These are phyloP conservation scores for Gymnoscelis rufifasciata DNA, from an alignment of 2,888 invertebrate genomes.

Conservation along the genomic window DNA sequence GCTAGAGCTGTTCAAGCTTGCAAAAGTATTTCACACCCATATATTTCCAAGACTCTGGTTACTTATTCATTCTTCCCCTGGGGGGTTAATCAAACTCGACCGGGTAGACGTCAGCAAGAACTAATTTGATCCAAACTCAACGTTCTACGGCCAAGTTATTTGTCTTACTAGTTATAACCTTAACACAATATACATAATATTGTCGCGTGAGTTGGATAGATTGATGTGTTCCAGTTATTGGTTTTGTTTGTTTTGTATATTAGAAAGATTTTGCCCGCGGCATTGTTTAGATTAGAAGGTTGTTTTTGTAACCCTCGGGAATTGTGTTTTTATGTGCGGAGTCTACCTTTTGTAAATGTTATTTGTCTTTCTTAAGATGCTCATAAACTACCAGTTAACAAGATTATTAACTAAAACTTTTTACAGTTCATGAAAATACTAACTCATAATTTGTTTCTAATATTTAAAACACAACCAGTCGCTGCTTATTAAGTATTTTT, in stretches of 20 bases:
- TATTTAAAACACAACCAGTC: too few species aligned
- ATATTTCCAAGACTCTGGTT: slow-evolving; percentile 24
- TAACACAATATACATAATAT: slow-evolving; percentile 61
- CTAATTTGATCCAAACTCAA: slow-evolving; percentile 67
- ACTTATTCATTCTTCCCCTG: slow-evolving; percentile 35
- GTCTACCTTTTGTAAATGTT: too few species aligned
- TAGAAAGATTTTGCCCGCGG: not conserved
- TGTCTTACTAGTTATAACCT: slow-evolving; percentile 59
- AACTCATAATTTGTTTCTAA: too few species aligned
- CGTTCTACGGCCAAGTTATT: slow-evolving; percentile 57
- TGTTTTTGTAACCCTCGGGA: too few species aligned
- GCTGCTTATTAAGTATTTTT: too few species aligned
- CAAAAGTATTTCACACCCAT: slow-evolving; percentile 15
- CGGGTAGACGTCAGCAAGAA: slow-evolving; percentile 55
- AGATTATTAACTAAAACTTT: too few species aligned
- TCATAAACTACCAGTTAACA: too few species aligned
- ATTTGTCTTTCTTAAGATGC: too few species aligned
- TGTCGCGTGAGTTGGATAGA: slow-evolving; percentile 33
- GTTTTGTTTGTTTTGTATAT: slow-evolving; percentile 5
- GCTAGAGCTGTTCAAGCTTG: not conserved
- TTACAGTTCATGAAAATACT: too few species aligned
- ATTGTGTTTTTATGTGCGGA: too few species aligned
- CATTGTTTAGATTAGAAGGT: not conserved
- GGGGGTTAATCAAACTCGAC: slow-evolving; percentile 63
- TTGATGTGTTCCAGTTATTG: slow-evolving; percentile 32